These are phyloP conservation scores for Arrhopalites spinosus DNA, from an alignment of 2,888 invertebrate genomes.

Conservation along the genomic window DNA sequence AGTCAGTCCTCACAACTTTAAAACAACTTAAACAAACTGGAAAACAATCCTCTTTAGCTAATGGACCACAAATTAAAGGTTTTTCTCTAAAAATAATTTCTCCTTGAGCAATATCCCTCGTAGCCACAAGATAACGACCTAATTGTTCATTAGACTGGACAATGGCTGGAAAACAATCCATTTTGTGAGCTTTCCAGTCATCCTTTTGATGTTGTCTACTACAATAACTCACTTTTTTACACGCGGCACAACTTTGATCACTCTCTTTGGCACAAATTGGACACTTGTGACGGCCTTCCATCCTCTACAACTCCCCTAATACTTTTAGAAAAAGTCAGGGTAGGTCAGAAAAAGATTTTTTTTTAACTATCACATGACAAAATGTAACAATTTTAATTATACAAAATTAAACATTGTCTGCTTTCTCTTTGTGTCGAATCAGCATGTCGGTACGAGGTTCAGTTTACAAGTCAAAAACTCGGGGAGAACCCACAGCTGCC, in stretches of 20 bases:
- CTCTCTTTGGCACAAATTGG: constrained; percentile 10
- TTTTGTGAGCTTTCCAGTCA: constrained; percentile 49
- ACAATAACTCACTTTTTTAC: constrained; percentile 43
- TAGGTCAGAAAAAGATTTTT: too few relatives aligned
- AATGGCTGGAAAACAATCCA: constrained; percentile 49
- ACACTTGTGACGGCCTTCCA: not conserved
- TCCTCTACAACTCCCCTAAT: too few relatives aligned
- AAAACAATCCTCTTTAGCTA: constrained; percentile 24
- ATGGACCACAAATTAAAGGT: constrained; percentile 46
- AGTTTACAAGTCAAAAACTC: too few relatives aligned
- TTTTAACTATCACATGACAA: too few relatives aligned
- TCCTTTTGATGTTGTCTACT: constrained; percentile 46
- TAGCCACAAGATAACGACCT: constrained; percentile 51
- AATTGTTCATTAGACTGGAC: constrained; percentile 35
- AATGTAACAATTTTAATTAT: too few relatives aligned
- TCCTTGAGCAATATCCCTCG: constrained; percentile 45
- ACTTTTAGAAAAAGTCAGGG: too few relatives aligned
- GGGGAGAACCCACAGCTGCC: too few relatives aligned
- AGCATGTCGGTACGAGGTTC: too few relatives aligned
- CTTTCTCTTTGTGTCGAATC: too few relatives aligned
- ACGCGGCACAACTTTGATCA: constrained; percentile 30
- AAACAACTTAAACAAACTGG: constrained; percentile 50
- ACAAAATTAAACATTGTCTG: too few relatives aligned
- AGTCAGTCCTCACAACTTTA: constrained; percentile 36
- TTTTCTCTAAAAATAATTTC: constrained; percentile 52